Percentiles rank a stretch among this genome's conserved stretches.
Evolutionary conservation across 2,113 vertebrate genomes (phyloP).

Genomic region (Nanger granti): DNA sequence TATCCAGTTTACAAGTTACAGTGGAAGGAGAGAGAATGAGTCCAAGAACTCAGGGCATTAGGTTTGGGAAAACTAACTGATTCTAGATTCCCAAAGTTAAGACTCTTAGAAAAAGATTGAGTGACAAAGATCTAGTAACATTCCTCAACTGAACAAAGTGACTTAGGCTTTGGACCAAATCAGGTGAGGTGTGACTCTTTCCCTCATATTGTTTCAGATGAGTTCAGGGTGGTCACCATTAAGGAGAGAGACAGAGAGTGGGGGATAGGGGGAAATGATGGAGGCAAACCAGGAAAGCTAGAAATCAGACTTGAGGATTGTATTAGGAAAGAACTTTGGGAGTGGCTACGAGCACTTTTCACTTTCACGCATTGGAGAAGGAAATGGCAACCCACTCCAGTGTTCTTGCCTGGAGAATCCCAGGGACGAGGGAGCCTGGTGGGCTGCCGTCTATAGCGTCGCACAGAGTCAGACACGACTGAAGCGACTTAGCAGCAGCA

Average conservation of each 20-base stretch:
- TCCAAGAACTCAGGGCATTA: background rate
- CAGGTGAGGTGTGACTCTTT: background rate
- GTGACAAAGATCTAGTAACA: background rate
- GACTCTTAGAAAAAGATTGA: background rate
- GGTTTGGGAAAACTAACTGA: background rate
- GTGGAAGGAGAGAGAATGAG: background rate
- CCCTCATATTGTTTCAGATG: background rate
- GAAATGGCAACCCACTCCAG: no score
- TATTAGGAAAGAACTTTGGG: background rate
- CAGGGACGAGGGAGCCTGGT: no score
- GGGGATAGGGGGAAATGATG: background rate
- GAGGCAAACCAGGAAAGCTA: background rate
- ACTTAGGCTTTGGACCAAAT: background rate
- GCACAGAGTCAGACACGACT: no score
- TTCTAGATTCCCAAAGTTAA: background rate
- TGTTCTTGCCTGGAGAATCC: no score
- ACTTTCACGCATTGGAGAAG: no score
- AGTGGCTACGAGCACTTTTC: background rate
- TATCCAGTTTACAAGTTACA: background rate
- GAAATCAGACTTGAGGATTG: background rate
- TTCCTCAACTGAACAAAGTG: background rate
- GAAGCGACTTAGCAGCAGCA: no score
- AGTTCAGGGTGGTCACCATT: background rate
- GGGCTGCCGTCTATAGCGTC: no score
- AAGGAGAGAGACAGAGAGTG: no score